Evolutionary conservation across 2,888 invertebrate genomes (phyloP).

Genomic region (Drosophila lutescens): DNA sequence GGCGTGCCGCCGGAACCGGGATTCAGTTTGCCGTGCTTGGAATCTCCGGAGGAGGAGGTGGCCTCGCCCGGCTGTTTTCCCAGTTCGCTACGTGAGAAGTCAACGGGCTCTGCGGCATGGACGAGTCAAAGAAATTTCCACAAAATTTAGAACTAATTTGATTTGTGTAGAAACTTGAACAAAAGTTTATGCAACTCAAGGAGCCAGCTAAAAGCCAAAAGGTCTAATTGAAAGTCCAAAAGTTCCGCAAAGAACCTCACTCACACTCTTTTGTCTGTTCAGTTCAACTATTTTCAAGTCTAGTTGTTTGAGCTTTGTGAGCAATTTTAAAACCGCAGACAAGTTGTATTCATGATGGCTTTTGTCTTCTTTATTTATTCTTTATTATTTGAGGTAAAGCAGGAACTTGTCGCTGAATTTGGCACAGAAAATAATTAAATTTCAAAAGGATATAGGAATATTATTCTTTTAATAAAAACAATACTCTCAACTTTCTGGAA

Average conservation of each 20-base stretch:
- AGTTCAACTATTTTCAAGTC: not conserved
- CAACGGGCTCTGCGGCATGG: conserved; percentile 82
- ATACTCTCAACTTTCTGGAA: no score
- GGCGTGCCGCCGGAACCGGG: conserved; percentile 14
- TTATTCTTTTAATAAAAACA: no score
- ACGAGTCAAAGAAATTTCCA: conserved; percentile 46
- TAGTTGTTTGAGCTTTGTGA: not conserved
- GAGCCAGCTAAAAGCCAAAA: conserved; percentile 49
- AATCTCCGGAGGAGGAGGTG: conserved; percentile 46
- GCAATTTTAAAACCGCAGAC: not conserved
- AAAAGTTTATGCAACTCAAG: conserved; percentile 52
- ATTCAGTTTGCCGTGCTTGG: conserved; percentile 53
- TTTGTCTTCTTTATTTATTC: not conserved
- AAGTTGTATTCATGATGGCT: not conserved
- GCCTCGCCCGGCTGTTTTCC: conserved; percentile 52
- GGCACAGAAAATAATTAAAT: no score
- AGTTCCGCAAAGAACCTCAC: conserved; percentile 54
- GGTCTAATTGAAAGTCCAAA: conserved; percentile 60
- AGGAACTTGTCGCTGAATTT: no score
- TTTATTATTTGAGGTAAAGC: not conserved
- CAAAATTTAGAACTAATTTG: conserved; percentile 65
- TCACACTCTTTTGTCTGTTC: conserved; percentile 8
- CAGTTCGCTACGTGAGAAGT: conserved; percentile 83
- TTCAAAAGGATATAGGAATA: no score
- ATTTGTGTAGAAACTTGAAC: conserved; percentile 59